Base-by-base conservation (phyloP, 2,888 invertebrate genomes). In the Amphimallon solstitiale region DNA sequence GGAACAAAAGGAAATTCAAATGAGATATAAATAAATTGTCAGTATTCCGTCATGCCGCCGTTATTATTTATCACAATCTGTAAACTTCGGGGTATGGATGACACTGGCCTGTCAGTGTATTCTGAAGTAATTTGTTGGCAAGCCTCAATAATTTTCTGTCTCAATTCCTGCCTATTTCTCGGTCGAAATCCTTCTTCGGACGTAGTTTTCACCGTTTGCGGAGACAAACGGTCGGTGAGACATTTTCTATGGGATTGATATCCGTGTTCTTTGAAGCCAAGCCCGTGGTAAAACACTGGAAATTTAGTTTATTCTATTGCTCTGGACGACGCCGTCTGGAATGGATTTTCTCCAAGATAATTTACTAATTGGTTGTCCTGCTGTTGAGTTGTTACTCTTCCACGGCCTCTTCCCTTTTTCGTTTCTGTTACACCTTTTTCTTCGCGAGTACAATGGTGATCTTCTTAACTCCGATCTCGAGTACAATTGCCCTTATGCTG, bases 321-420 rank as follows among this genome's bases (percentile, higher is more conserved):
- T n/a, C 40, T 40, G 12, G 2, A n/a, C 40, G 2, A n/a, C 40
- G 12, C 40, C 12, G 9, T 40, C 14, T 40, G 40, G 40, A 40
- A 40, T 40, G n/a, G 40, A n/a, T 40, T 40, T 40, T n/a, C 40
- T 40, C 40, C 5, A 40, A 40, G 6, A 40, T 40, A 40, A n/a
- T n/a, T n/a, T n/a, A n/a, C n/a, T n/a, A n/a, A n/a, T n/a, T n/a
- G n/a, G n/a, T n/a, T n/a, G n/a, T 40, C 40, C 40, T 40, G 40
- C 40, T 40, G 40, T 40, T 40, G 40, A 40, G 40, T 38, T 40
- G 12, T 40, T 40, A 40, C n/a, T 40, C 40, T 40, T 40, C 40
- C 1, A 40, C 40, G 12, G 40, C 40, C 12, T n/a, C 5, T n/a
- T n/a, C 12, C 9, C 40, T n/a, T 12, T 37, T 37, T 37, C 5